phyloP scores from a whole-genome alignment of 2,888 invertebrate genomes.

The Cataglyphis altisquamis region DNA sequence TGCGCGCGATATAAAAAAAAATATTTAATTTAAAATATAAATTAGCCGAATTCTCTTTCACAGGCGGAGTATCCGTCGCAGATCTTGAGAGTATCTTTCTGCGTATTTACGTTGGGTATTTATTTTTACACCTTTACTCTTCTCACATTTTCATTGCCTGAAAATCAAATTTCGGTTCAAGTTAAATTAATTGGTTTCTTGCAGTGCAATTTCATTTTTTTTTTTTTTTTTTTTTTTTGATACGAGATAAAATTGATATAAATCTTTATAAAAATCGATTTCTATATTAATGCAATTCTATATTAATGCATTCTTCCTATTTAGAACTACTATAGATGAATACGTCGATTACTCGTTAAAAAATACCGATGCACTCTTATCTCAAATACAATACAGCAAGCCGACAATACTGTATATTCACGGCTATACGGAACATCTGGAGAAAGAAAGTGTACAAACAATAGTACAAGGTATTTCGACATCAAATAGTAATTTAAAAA shows the following conservation, averaged over 20 bases:
- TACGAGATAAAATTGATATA: not conserved
- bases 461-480: constrained; percentile 78
- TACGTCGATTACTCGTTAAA: constrained; percentile 50
- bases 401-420: constrained; percentile 85
- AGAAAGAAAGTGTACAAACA: constrained; percentile 82
- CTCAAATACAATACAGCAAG: constrained; percentile 60
- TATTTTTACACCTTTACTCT: constrained; percentile 22
- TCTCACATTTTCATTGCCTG: not conserved
- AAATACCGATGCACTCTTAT: not conserved
- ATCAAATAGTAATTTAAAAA: not conserved
- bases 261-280: constrained; percentile 16
- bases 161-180: not conserved
- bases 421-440: constrained; percentile 85
- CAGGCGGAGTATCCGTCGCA: constrained; percentile 38
- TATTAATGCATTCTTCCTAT: not conserved
- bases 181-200: not conserved
- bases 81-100: constrained; percentile 64
- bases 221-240: not conserved
- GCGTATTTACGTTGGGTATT: constrained; percentile 72
- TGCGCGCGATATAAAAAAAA: not conserved
- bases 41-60: constrained; percentile 2
- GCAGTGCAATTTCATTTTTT: not conserved
- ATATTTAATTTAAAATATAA: constrained; percentile 5
- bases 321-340: constrained; percentile 46
- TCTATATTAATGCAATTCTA: not conserved